These are phyloP conservation scores for Odontesthes bonariensis DNA, from an alignment of 2,113 vertebrate genomes.

Conservation along the genomic window DNA sequence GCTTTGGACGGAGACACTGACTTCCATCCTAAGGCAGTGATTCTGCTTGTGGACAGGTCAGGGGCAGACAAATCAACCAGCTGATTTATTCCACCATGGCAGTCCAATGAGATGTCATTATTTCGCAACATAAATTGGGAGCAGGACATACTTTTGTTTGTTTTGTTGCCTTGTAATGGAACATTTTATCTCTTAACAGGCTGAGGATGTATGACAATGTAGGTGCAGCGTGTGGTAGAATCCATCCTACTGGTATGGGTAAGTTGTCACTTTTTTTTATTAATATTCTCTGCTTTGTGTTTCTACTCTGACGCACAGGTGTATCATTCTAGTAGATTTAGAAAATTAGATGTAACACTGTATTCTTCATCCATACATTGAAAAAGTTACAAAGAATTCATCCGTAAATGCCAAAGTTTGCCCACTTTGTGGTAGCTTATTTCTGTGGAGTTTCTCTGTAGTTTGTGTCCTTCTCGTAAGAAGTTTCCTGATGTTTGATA, in stretches of 20 bases:
- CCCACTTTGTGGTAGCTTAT: no score
- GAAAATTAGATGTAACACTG: no score
- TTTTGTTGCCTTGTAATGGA: background rate
- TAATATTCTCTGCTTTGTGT: conserved; percentile 3
- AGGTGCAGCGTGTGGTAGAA: conserved; percentile 87
- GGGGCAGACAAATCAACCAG: background rate
- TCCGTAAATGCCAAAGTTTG: no score
- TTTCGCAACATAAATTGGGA: background rate
- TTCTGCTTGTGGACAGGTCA: conserved; percentile 83
- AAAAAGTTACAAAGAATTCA: background rate
- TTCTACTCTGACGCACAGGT: background rate
- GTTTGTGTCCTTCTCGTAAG: no score
- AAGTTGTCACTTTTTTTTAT: conserved; percentile 28
- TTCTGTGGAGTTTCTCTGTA: no score
- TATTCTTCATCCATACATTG: background rate
- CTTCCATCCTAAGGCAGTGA: conserved; percentile 84
- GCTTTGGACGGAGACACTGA: conserved; percentile 88
- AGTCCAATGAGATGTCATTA: background rate
- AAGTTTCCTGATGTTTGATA: no score
- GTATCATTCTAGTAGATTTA: background rate
- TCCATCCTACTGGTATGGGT: conserved; percentile 89
- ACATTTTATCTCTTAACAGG: conserved; percentile 44
- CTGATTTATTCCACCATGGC: background rate
- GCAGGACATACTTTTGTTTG: background rate
- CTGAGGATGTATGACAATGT: conserved; percentile 84